A percentile compares a stretch with the other conserved stretches of the same genome.
phyloP scores from a whole-genome alignment of 2,888 invertebrate genomes.

The Mythimna lalbum region DNA sequence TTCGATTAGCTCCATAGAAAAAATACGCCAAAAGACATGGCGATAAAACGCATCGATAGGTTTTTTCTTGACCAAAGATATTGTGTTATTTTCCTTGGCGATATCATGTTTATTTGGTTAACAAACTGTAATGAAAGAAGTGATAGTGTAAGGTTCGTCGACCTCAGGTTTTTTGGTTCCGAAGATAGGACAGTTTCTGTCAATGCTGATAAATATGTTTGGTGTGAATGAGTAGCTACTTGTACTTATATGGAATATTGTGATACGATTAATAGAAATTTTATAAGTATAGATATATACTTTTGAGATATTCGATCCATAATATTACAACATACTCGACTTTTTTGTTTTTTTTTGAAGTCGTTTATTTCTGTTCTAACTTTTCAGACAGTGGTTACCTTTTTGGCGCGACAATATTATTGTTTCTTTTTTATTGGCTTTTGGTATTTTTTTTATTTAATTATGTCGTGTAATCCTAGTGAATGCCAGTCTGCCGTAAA shows the following conservation, averaged over 20 bases:
- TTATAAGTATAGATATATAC: not conserved
- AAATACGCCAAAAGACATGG: slow-evolving; percentile 83
- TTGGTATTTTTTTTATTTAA: no score
- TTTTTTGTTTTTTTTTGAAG: no score
- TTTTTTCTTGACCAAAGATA: slow-evolving; percentile 79
- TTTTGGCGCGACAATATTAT: no score
- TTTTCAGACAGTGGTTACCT: no score
- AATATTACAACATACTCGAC: no score
- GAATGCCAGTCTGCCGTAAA: no score
- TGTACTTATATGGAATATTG: slow-evolving; percentile 45
- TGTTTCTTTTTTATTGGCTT: no score
- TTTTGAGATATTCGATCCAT: no score
- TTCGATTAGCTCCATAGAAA: slow-evolving; percentile 84
- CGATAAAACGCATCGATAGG: slow-evolving; percentile 79
- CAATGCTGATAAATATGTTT: slow-evolving; percentile 57
- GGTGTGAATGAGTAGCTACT: slow-evolving; percentile 56
- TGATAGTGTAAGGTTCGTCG: slow-evolving; percentile 79
- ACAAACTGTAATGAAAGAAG: slow-evolving; percentile 86
- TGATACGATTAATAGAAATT: slow-evolving; percentile 24
- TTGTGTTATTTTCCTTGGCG: slow-evolving; percentile 83
- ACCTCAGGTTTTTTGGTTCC: slow-evolving; percentile 70
- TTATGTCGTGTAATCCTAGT: no score
- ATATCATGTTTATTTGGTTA: slow-evolving; percentile 84
- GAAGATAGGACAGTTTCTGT: slow-evolving; percentile 56
- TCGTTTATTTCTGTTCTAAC: no score